Evolutionary conservation across 2,113 vertebrate genomes (phyloP), one percentile per base, ranked within the genome.

Genomic region (Gallinago undulata): DNA sequence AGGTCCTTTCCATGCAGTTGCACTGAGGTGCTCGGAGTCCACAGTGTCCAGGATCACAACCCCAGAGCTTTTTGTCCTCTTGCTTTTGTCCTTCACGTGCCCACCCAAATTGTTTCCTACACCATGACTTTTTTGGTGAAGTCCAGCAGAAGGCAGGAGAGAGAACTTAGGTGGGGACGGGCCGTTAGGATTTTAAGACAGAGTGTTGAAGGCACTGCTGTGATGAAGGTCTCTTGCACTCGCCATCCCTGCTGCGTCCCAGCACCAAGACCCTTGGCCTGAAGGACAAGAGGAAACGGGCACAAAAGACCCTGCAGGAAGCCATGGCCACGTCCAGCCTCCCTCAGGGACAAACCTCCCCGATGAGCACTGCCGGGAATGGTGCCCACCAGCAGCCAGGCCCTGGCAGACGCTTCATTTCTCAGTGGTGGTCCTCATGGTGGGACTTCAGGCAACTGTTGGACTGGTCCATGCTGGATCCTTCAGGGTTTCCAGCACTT

Each of bases 191-290:
- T 56, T 93, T 95, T 96, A 97, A 97, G 94, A 97, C 94, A 93
- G 90, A 45, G 96, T 82, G 96, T 97, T 87, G 94, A 97, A 95
- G 94, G 96, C 92, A 97, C 96, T 92, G 96, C 95, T 92, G 91
- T 94, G 96, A 63, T 93, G 95, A 96, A 96, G 92, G 95, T 90
- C 92, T 92, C 88, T 80, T 11, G 68, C 24, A 4, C 85, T 89
- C 18, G 4, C 48, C 13, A 27, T 57, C 90, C 83, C 77, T 66
- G 11, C 25, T 4, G 41, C 1, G 90, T 10, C 56, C 11, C 60
- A 64, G 76, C 84, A 84, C 72, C 6, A 4, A 63, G 84, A 68
- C 47, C 73, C 73, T 16, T n/a, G n/a, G n/a, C n/a, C n/a, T n/a
- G n/a, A n/a, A n/a, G n/a, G n/a, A n/a, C n/a, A n/a, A n/a, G n/a